phyloP scores from a whole-genome alignment of 2,113 vertebrate genomes.

The Alces alces region DNA sequence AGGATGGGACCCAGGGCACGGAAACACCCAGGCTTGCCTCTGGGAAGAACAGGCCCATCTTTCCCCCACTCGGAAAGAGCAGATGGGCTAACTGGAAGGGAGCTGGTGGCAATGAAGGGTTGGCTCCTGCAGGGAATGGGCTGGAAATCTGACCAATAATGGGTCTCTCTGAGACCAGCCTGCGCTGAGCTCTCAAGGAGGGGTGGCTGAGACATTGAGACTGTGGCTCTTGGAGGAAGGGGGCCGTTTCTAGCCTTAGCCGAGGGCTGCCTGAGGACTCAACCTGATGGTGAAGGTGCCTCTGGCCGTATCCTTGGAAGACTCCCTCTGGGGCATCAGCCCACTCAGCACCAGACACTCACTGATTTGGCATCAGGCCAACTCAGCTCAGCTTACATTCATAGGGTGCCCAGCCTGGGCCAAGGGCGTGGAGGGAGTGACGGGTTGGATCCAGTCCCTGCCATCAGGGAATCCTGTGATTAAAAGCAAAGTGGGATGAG shows the following conservation, averaged over 20 bases:
- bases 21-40: background rate
- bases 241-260: background rate
- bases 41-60: background rate
- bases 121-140: background rate
- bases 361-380: background rate
- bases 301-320: fast-evolving
- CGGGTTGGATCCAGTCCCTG: fast-evolving
- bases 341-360: background rate
- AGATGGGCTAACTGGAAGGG: background rate
- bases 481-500: background rate
- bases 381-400: background rate
- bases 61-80: background rate
- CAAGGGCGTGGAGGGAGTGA: background rate
- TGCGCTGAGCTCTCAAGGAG: background rate
- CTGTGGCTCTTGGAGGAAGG: background rate
- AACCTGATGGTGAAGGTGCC: background rate
- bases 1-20: background rate
- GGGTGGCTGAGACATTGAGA: background rate
- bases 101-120: background rate
- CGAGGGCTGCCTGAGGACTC: fast-evolving
- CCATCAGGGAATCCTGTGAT: background rate
- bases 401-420: background rate
- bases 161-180: background rate
- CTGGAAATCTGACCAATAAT: no score
- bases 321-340: no score